Base-by-base conservation (phyloP, 2,888 invertebrate genomes). In the Noctuana brunneofusca region DNA sequence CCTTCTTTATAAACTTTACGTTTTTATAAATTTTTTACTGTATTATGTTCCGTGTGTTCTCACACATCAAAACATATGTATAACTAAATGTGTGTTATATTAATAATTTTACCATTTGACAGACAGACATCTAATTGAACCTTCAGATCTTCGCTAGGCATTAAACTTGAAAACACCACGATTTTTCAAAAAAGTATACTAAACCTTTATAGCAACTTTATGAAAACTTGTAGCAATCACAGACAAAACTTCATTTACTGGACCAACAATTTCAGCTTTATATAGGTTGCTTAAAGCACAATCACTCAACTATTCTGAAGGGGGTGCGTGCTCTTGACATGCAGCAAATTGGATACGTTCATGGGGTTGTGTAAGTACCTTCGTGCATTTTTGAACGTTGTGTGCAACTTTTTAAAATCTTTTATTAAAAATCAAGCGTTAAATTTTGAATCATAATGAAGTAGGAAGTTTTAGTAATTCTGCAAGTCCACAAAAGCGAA, bases 241-340 rank as follows among this genome's bases (percentile, higher is more conserved):
- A 16, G 9, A 9, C 35, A n/a, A 35, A 35, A 12, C 41, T 43
- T 16, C 2, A 48, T 20, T 22, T 20, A 48, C 22, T 48, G 22
- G 48, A 24, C 48, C 24, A 48, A 48, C 22, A 22, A 24, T 20
- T 11, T 3, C 24, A 48, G 4, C 12, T 43, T 18, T 18, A 43
- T 18, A 43, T 43, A 50, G 11, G 43, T 30, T 20, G 38, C 56
- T 30, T 38, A 56, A 65, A 63, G 55, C 58, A 59, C 54, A 62
- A 64, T 65, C 63, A 62, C 50, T 55, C 48, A 50, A 53, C 52
- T 27, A 38, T 64, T 58, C 50, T 22, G 16, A 64, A 58, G 59
- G 60, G 62, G 70, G 68, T 71, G 80, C 74, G 74, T 86, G 86
- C 75, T 74, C 72, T 78, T 86, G 87, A 86, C 86, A 85, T 76